These are phyloP conservation scores for Epinotia demarniana DNA, from an alignment of 2,888 invertebrate genomes.

Conservation along the genomic window DNA sequence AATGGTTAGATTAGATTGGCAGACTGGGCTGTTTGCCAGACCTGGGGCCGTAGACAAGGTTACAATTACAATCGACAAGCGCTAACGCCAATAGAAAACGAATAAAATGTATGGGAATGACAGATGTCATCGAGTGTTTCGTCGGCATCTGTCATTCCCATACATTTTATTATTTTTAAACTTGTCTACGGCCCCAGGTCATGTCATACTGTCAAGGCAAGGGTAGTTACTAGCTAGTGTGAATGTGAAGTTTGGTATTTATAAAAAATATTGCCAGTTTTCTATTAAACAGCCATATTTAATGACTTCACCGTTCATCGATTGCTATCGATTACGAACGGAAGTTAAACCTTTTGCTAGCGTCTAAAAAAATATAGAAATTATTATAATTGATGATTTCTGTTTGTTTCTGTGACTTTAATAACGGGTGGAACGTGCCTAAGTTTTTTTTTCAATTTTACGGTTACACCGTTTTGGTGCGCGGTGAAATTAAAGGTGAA, in stretches of 20 bases:
- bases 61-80: no score
- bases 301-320: slow-evolving; percentile 55
- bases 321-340: slow-evolving; percentile 51
- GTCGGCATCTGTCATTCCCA: no score
- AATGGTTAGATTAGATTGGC: neutral
- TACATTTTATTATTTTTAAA: no score
- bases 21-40: neutral
- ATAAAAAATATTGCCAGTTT: slow-evolving; percentile 3
- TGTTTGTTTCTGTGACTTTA: slow-evolving; percentile 56
- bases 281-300: slow-evolving; percentile 45
- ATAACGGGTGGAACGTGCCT: slow-evolving; percentile 48
- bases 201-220: neutral
- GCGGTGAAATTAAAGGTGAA: slow-evolving; percentile 29
- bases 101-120: no score
- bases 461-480: slow-evolving; percentile 45
- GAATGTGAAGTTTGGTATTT: neutral
- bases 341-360: slow-evolving; percentile 45
- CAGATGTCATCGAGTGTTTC: no score
- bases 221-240: neutral
- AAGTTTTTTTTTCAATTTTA: slow-evolving; percentile 48
- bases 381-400: slow-evolving; percentile 55
- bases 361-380: slow-evolving; percentile 46
- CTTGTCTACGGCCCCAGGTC: no score
- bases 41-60: no score
- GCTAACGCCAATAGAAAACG: no score